phyloP scores from a whole-genome alignment of 2,888 invertebrate species.

The Diaprepes abbreviatus region DNA sequence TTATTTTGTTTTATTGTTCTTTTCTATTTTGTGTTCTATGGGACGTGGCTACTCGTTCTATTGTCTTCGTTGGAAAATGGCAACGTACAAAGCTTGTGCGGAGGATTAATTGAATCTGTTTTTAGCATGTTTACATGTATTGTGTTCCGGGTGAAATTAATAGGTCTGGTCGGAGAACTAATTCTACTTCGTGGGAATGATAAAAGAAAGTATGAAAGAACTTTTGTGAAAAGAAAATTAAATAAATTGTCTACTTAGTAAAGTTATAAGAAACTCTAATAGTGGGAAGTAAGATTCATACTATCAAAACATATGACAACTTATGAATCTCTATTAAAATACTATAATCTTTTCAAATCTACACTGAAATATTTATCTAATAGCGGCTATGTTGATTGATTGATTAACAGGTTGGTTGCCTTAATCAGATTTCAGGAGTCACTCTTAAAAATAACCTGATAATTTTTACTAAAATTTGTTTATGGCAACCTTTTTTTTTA shows the following conservation, averaged over 20 bases:
- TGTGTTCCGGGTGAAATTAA: conserved; percentile 43
- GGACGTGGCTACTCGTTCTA: conserved; percentile 35
- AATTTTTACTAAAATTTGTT: too few relatives aligned
- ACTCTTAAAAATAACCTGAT: too few relatives aligned
- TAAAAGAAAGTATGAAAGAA: conserved; percentile 19
- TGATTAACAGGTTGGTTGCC: too few relatives aligned
- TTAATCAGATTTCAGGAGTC: too few relatives aligned
- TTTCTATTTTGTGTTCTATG: conserved; percentile 42
- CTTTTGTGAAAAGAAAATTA: background rate
- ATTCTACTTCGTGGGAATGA: conserved; percentile 22
- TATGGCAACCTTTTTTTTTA: too few relatives aligned
- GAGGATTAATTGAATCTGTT: conserved; percentile 49
- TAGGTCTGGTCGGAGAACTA: conserved; percentile 35
- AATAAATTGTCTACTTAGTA: background rate
- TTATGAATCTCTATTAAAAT: too few relatives aligned
- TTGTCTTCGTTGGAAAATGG: conserved; percentile 37
- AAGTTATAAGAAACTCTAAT: background rate
- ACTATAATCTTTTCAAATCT: too few relatives aligned
- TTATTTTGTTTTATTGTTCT: conserved; percentile 53
- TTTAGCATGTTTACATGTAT: conserved; percentile 49
- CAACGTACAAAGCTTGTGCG: conserved; percentile 35
- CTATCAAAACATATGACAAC: too few relatives aligned
- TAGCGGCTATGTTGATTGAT: too few relatives aligned
- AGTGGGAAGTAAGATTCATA: too few relatives aligned
- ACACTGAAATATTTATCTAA: too few relatives aligned